Evolutionary conservation across 2,888 invertebrate species (phyloP).

Genomic region (Charanyca ferruginea): DNA sequence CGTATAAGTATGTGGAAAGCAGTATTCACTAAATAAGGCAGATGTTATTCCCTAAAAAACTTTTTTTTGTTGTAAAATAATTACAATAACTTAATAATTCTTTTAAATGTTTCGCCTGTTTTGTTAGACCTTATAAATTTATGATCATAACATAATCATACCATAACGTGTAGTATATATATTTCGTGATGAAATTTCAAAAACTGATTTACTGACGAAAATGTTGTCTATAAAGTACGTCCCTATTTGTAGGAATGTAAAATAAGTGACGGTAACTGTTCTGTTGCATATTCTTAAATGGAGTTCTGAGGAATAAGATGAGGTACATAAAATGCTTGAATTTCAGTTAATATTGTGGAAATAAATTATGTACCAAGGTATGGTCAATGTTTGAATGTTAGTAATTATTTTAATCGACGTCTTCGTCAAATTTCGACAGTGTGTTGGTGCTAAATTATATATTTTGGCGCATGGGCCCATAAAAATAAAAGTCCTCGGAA

Average conservation of each 20-base stretch:
- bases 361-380: slow-evolving; percentile 24
- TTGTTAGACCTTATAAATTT: slow-evolving; percentile 29
- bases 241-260: slow-evolving; percentile 10
- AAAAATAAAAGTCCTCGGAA: slow-evolving; percentile 46
- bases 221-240: slow-evolving; percentile 14
- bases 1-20: too few species aligned
- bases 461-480: slow-evolving; percentile 47
- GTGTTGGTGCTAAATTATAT: slow-evolving; percentile 74
- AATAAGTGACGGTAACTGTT: neutral
- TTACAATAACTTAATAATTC: too few species aligned
- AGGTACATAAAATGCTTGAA: slow-evolving; percentile 16
- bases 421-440: slow-evolving; percentile 46
- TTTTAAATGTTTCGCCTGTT: neutral
- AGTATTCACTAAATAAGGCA: too few species aligned
- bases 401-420: slow-evolving; percentile 38
- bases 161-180: too few species aligned
- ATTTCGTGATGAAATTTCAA: slow-evolving; percentile 11
- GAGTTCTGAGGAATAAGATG: slow-evolving; percentile 13
- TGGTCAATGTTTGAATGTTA: slow-evolving; percentile 39
- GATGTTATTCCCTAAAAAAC: too few species aligned
- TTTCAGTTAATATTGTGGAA: slow-evolving; percentile 20
- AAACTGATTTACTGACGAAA: slow-evolving; percentile 16
- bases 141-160: neutral
- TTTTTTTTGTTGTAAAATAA: too few species aligned
- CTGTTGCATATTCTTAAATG: slow-evolving; percentile 35